phyloP scores from a whole-genome alignment of 1,140 invertebrate genomes.

The Acromyrmex heyeri region DNA sequence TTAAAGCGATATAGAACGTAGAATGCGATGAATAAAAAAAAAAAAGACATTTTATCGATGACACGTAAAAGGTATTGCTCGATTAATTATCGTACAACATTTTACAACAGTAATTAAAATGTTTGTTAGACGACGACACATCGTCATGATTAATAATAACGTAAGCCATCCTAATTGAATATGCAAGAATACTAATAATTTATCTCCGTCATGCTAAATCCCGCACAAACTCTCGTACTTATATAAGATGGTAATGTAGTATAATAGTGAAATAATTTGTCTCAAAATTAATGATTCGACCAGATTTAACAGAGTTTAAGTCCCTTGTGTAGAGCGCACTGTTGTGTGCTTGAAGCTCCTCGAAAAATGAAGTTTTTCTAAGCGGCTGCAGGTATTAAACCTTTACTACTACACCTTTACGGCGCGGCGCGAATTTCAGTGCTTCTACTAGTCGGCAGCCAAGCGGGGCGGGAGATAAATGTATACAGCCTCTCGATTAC shows the following conservation, averaged over 20 bases:
- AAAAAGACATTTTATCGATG: not conserved
- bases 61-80: not conserved
- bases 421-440: conserved; percentile 28
- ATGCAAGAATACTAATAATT: conserved; percentile 37
- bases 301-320: conserved; percentile 36
- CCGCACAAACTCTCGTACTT: not conserved
- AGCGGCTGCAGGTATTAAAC: conserved; percentile 46
- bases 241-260: conserved; percentile 28
- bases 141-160: conserved; percentile 26
- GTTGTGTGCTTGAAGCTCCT: not conserved
- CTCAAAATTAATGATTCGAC: conserved; percentile 49
- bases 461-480: conserved; percentile 23
- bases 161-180: not conserved
- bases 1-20: conserved; percentile 15
- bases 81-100: conserved; percentile 20
- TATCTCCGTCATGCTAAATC: conserved; percentile 13
- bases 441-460: not conserved
- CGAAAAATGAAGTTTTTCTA: conserved; percentile 52
- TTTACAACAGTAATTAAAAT: conserved; percentile 3
- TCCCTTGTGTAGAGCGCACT: not conserved
- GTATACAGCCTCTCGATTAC: conserved; percentile 49
- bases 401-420: conserved; percentile 7
- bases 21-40: conserved; percentile 3
- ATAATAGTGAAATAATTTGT: conserved; percentile 38
- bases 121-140: not conserved